A percentile compares a stretch with the other conserved stretches of the same genome.
Conservation (phyloP, 1,140 invertebrate genomes). For the Drosophila mauritiana region DNA sequence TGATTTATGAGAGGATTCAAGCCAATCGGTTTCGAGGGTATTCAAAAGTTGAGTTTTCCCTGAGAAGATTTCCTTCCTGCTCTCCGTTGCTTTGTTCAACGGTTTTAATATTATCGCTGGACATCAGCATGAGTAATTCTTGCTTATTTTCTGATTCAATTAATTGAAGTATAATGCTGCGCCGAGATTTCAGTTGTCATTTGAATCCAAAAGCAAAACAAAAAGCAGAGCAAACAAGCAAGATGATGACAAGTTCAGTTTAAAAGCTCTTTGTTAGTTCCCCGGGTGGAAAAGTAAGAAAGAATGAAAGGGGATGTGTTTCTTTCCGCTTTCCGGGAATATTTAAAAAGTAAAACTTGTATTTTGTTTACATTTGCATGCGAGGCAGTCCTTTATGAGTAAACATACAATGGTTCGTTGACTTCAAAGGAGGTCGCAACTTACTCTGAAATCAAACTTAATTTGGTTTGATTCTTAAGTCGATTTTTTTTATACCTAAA, state of each 20-base stretch:
- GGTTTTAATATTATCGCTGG: conserved; percentile 20
- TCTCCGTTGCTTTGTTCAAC: conserved; percentile 11
- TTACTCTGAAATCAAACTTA: not conserved
- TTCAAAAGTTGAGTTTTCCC: not conserved
- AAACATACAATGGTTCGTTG: conserved; percentile 36
- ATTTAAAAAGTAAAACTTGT: conserved; percentile 46
- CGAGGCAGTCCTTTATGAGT: conserved; percentile 21
- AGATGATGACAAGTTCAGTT: conserved; percentile 41
- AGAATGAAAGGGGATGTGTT: not conserved
- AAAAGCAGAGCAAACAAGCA: conserved; percentile 5
- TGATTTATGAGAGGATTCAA: not conserved
- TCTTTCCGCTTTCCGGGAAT: conserved; percentile 23
- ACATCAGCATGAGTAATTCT: conserved; percentile 40
- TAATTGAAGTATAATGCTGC: conserved; percentile 56
- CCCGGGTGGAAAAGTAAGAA: not conserved
- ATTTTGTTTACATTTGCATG: conserved; percentile 34
- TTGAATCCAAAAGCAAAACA: conserved; percentile 26
- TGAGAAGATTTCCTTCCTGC: conserved; percentile 19
- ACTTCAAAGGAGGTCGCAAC: conserved; percentile 11
- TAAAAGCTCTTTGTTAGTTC: conserved; percentile 32
- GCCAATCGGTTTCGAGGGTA: conserved; percentile 2
- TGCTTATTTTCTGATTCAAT: conserved; percentile 67
- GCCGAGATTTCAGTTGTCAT: conserved; percentile 35
- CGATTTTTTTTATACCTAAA: too few relatives aligned
- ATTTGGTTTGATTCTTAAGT: too few relatives aligned